phyloP scores from a whole-genome alignment of 2,113 vertebrate species.

The Mastomys natalensis region DNA sequence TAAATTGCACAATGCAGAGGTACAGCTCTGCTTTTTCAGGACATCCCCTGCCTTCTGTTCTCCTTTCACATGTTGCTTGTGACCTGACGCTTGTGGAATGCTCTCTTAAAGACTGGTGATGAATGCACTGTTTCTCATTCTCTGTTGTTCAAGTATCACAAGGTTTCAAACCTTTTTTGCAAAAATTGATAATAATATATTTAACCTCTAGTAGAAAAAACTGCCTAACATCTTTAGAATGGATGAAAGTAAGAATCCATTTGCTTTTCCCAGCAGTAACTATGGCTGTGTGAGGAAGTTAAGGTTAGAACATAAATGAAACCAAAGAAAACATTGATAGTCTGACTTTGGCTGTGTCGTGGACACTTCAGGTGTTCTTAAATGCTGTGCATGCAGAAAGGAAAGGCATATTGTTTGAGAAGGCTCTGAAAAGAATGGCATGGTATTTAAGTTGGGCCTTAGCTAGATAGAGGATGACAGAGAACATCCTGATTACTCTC shows the following conservation, averaged over 20 bases:
- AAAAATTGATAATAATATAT: conserved; percentile 46
- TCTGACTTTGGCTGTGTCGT: neutral
- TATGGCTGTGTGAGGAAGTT: neutral
- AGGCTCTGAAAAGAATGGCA: neutral
- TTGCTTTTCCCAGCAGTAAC: neutral
- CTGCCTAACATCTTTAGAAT: neutral
- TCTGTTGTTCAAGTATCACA: neutral
- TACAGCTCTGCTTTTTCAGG: neutral
- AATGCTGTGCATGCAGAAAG: neutral
- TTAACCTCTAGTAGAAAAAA: conserved; percentile 36
- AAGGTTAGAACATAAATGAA: conserved; percentile 26
- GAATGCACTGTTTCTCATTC: neutral
- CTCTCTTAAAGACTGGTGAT: neutral
- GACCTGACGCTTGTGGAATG: neutral
- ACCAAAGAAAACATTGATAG: neutral
- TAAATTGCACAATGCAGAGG: neutral
- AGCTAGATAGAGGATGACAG: neutral
- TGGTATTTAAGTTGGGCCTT: neutral
- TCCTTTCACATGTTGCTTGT: neutral
- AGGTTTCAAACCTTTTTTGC: conserved; percentile 38
- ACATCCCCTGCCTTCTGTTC: neutral
- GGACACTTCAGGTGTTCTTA: neutral
- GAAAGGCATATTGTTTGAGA: neutral
- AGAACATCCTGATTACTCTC: conserved; percentile 1
- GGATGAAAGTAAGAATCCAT: neutral